phyloP scores from a whole-genome alignment of 2,113 vertebrate genomes.

The Meleagris gallopavo region DNA sequence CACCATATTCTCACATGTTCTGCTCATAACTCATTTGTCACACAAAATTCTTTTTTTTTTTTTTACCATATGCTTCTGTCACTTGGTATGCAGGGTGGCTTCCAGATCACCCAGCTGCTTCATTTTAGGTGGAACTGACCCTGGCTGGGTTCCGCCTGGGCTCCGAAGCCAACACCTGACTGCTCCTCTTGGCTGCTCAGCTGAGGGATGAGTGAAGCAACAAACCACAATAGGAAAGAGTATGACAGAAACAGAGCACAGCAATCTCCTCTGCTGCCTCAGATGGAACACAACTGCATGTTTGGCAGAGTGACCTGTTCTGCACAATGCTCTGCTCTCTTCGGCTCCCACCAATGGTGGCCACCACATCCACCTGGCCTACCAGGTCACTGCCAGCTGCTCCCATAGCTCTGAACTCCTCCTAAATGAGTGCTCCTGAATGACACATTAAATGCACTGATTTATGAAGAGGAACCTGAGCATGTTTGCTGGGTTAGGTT shows the following conservation, averaged over 20 bases:
- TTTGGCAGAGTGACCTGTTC: background rate
- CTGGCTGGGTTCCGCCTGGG: background rate
- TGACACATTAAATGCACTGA: background rate
- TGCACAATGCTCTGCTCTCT: background rate
- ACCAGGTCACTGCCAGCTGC: background rate
- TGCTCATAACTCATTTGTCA: background rate
- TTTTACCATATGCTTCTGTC: background rate
- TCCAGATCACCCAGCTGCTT: background rate
- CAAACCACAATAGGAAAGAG: background rate
- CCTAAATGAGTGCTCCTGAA: background rate
- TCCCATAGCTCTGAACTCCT: background rate
- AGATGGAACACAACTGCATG: background rate
- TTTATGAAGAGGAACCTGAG: background rate
- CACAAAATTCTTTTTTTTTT: background rate
- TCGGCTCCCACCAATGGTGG: background rate
- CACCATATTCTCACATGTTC: background rate
- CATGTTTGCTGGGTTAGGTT: background rate
- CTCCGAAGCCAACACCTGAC: background rate
- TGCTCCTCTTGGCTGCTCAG: background rate
- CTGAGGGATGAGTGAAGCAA: background rate
- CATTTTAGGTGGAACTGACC: background rate
- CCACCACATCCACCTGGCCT: background rate
- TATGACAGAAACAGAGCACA: background rate
- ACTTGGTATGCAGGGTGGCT: background rate
- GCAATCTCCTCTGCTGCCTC: fast-evolving